Base-by-base conservation (phyloP, 2,888 invertebrate genomes). In the Conops quadrifasciatus region DNA sequence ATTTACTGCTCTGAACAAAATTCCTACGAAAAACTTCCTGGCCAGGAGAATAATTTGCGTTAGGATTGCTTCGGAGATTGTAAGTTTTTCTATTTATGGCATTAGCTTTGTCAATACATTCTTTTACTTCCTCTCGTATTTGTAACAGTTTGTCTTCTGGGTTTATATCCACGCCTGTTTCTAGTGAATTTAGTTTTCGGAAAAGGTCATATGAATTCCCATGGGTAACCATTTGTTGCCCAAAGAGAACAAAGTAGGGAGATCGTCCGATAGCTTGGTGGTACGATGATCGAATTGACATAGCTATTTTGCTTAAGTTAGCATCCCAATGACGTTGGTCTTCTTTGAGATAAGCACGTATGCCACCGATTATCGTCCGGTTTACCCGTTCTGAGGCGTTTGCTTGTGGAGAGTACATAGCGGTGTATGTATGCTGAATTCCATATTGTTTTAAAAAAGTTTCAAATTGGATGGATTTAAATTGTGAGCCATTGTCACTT, bases 401-500 rank as follows among this genome's bases (percentile, higher is more conserved):
- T 9, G 26, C 13, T n/a, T 65, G 65, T 16, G 65, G 65, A 16
- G 51, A 65, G 19, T 65, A 65, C 1, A 51, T 15, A 5, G 65
- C 65, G 0, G 58, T 67, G 21, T 26, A 67, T 5, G 16, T 16
- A 24, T 67, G 67, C 1, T 30, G n/a, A 19, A 67, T 24, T 21
- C 53, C 66, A 2, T 36, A 66, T 21, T 56, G 64, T 2, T 68
- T 60, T 21, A 71, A 59, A 56, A 75, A 78, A 11, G 45, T 49
- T 21, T 30, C 62, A 51, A 73, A 75, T 62, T 65, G 13, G 15
- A 63, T 70, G 1, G 71, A 30, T n/a, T 60, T 64, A 70, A 75
- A 78, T 70, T 78, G 77, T 9, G 68, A 45, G 1, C 78, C 77
- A 72, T 80, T 80, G 45, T 80, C 78, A 24, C 69, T 65, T 11